Evolutionary conservation across 35 echinoderm and acorn worm species (phyloP), one percentile per base, ranked within the genome.

Genomic region (Ophiothrix spiculata): DNA sequence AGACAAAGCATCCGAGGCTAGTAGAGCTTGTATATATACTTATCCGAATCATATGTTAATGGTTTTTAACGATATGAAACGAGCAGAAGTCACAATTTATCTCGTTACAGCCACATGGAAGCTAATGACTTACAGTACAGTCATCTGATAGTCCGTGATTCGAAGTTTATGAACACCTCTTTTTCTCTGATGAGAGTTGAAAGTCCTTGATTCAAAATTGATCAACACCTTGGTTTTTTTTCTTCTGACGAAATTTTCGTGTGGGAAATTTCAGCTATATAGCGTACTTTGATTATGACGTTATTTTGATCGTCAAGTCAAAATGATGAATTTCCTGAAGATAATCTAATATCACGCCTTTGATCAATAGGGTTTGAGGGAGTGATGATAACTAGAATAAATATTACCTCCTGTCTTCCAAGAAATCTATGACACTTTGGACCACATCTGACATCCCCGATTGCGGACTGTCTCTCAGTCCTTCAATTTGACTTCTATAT

Each of bases 351-450:
- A 69, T n/a, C n/a, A n/a, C n/a, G n/a, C n/a, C n/a, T n/a, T n/a
- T n/a, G n/a, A n/a, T n/a, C n/a, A n/a, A n/a, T n/a, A n/a, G n/a
- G n/a, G n/a, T n/a, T n/a, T n/a, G n/a, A n/a, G n/a, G 56, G 56
- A 15, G 28, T 28, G 14, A 63, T 63, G 14, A 15, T 28, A 63
- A 63, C 56, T 28, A 63, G 14, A 21, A 64, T 13, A 19, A 63
- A n/a, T 85, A 54, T 82, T 77, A 95, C 93, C 89, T 95, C 36
- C 93, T 84, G 37, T 76, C 93, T 74, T 95, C 93, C 56, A 95
- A 76, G 75, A 91, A 95, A 63, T 95, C 85, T 35, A 95, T 91
- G 35, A 95, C 73, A 77, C 37, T 77, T 45, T 91, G 93, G 19
- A 95, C 89, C 75, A 91, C 39, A 39, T 91, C 90, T 33, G 87